Evolutionary conservation across 2,797 vertebrate genomes (phyloP), one percentile per base, ranked within the genome.

Genomic region (Glossophaga mutica): DNA sequence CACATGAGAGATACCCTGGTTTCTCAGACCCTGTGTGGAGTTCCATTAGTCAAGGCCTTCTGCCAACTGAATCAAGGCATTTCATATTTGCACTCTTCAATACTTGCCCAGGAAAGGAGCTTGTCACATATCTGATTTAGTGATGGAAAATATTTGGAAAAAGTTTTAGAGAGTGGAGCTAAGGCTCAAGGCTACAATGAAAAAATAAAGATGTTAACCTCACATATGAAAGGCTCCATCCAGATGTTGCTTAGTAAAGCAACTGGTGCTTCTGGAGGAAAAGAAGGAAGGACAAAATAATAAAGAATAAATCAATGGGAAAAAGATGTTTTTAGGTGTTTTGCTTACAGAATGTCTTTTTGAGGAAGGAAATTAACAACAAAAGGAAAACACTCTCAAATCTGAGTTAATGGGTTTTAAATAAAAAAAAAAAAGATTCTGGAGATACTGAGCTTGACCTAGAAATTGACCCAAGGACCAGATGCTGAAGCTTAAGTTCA

Each of bases 1-100:
- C 46, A 19, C 62, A 65, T 46, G 18, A 97, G 87, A 97, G 95
- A 97, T 90, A 78, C 95, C 83, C 0, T 73, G 97, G 87, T 92
- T 97, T 97, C 96, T 97, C 96, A 96, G 97, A 98, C 67, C 50
- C 42, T 71, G 55, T 86, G n/a, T 21, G 94, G 95, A 96, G 96
- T 96, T 97, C 91, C 4, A 0, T 96, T 94, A 97, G 97, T 94
- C 93, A 90, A 90, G 29, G 95, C 78, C 81, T 97, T 97, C 94
- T 95, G 97, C 85, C 52, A 12, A 34, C 95, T 97, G 96, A 97
- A 92, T 97, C 97, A 79, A 97, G 93, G 93, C 81, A 94, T 95
- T 96, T 97, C 85, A 96, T 95, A 91, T 96, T 97, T 98, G 78
- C 92, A 90, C 97, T 83, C 97, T 9, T 19, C 74, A 79, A 21